Base-by-base conservation (phyloP, 2,888 invertebrate species). In the Agrochola lota region DNA sequence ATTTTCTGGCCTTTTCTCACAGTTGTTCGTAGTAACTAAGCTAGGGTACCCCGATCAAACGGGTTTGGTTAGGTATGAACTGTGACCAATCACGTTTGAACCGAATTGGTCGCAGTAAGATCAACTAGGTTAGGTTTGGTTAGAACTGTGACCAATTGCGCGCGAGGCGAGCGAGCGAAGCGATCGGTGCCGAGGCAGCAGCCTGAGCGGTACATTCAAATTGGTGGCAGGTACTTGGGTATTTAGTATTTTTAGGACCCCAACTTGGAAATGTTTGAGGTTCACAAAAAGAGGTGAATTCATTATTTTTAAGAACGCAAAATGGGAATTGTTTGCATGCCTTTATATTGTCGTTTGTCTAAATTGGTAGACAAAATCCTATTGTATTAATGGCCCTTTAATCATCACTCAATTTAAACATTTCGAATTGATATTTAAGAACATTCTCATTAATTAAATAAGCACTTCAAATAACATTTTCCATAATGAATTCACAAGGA, bases 401-500 rank as follows among this genome's bases (percentile, higher is more conserved):
- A 43, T 35, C 20, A 30, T 30, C 9, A 20, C 20, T 11, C 15
- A 20, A n/a, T 81, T 64, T 23, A 49, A 64, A n/a, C 15, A 20
- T 17, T 30, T 40, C 8, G 0, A 81, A 63, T 75, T 46, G 2
- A 40, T 40, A 20, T 30, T 8, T 43, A n/a, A 43, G 11, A 81
- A 35, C 43, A 57, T 43, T 52, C 6, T 43, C 17, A 66, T 52
- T 20, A 11, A 23, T 49, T 26, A 15, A 63, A 49, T 46, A n/a
- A 63, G 8, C 60, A 52, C 26, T 82, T 52, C n/a, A 15, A 69
- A 49, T 30, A 64, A 59, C 63, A 68, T 35, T 71, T 59, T 30
- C 12, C 46, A 35, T 64, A 66, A 43, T 60, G 17, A 71, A 73
- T 17, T 77, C 52, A 68, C 69, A 67, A 49, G 63, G 62, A 88